A percentile compares a stretch with the other conserved stretches of the same genome.
Evolutionary conservation across 2,797 vertebrate species (phyloP).

Genomic region (Aphelocoma californica): DNA sequence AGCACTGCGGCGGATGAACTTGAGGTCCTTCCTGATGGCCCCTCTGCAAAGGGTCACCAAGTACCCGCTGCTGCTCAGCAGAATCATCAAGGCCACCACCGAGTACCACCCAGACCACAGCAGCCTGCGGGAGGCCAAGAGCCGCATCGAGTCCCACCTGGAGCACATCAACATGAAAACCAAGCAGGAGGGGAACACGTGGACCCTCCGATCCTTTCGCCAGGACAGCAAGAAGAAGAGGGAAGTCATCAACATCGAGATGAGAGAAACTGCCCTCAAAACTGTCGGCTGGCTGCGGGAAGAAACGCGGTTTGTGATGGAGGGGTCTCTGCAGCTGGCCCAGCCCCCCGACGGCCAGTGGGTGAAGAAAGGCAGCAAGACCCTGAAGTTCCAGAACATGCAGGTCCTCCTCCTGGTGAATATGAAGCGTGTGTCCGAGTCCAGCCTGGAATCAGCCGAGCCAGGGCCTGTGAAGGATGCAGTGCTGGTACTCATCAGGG

Average conservation of each 20-base stretch:
- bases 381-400: constrained; percentile 91
- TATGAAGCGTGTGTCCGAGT: constrained; percentile 73
- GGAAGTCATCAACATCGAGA: constrained; percentile 90
- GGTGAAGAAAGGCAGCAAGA: constrained; percentile 89
- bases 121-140: constrained; percentile 89
- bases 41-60: constrained; percentile 91
- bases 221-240: constrained; percentile 90
- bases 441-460: constrained; percentile 53
- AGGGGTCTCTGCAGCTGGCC: constrained; percentile 87
- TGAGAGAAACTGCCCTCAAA: constrained; percentile 89
- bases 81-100: constrained; percentile 86
- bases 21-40: constrained; percentile 93
- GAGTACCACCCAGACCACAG: constrained; percentile 87
- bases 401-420: constrained; percentile 90
- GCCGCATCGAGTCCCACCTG: constrained; percentile 89
- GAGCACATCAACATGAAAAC: constrained; percentile 97
- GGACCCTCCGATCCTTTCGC: constrained; percentile 90
- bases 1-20: constrained; percentile 88
- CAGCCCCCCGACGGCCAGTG: constrained; percentile 90
- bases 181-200: constrained; percentile 87
- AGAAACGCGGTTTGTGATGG: constrained; percentile 89
- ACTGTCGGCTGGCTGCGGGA: constrained; percentile 88
- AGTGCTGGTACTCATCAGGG: constrained; percentile 88
- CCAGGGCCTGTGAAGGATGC: constrained; percentile 83
- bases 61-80: constrained; percentile 88